Conservation (phyloP, 2,113 vertebrate species). For the Malurus melanocephalus region DNA sequence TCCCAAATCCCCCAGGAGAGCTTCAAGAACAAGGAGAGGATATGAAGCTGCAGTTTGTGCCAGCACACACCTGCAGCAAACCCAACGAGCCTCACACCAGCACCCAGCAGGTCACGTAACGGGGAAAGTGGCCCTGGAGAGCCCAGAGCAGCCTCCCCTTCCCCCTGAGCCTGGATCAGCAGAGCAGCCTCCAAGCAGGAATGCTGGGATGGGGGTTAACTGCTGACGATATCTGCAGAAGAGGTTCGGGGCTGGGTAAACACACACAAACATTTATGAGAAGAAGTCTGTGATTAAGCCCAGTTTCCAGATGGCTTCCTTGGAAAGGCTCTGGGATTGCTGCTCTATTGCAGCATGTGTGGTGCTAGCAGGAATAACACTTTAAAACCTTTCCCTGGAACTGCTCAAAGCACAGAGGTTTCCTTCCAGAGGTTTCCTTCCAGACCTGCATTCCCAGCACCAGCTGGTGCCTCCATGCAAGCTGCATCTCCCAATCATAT, state of each 20-base stretch:
- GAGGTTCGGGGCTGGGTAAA: not conserved
- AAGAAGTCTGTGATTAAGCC: not conserved
- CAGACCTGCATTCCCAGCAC: not conserved
- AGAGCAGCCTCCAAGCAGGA: not conserved
- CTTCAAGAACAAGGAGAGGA: not conserved
- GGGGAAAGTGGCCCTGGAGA: not conserved
- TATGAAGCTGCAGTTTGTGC: not conserved
- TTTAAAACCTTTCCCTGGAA: not conserved
- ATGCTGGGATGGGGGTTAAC: not conserved
- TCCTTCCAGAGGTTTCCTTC: not conserved
- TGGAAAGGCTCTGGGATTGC: not conserved
- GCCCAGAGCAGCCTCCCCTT: not conserved
- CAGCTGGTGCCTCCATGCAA: not conserved
- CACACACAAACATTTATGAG: not conserved
- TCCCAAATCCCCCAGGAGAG: not conserved
- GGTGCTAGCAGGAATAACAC: not conserved
- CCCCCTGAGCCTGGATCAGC: not conserved
- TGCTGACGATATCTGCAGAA: not conserved
- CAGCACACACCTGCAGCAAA: not conserved
- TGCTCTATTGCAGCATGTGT: accelerated
- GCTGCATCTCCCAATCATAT: not conserved
- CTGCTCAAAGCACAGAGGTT: not conserved
- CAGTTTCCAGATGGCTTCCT: not conserved
- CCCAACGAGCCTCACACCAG: not conserved
- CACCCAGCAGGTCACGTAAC: not conserved